Base-by-base conservation (phyloP, 2,113 vertebrate species). In the Mungos mungo region DNA sequence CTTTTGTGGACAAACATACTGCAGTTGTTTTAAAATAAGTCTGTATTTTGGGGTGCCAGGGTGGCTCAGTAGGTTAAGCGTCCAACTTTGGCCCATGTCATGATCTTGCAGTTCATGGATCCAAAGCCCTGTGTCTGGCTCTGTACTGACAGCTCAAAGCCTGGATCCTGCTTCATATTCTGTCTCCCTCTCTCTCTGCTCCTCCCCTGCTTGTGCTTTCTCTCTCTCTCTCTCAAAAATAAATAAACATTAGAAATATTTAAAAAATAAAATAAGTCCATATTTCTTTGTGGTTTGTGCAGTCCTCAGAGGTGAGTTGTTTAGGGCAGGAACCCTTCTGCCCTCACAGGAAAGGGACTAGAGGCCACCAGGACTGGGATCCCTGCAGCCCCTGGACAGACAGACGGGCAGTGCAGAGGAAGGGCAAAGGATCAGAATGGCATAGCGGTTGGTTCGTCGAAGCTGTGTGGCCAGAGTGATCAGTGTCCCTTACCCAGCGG, bases 1-100 rank as follows among this genome's bases (percentile, higher is more conserved):
- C 96, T 97, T 98, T 98, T 97, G 97, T 96, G 92, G 98, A 77
- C 27, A 65, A 97, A 96, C 95, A 96, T 95, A 98, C 98, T 98
- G 94, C 94, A 94, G 81, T 91, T 98, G 96, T 98, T 98, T 96
- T 84, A 98, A 97, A 98, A 92, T 91, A 97, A 98, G 84, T 97
- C 89, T 86, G 88, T 96, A 90, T 97, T 98, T 98, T 2, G 96
- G 38, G 38, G 69, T 23, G 7, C 23, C 38, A 41, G 35, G 38
- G 35, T 74, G 71, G 71, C 23, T 74, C 38, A 15, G 38, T 27
- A 23, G 38, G 38, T 25, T 74, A 41, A 74, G 5, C 12, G 1
- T 23, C 71, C 23, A 21, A 50, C 35, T 21, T 72, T 4, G 4
- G 21, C 35, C 38, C 71, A 72, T 35, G 35, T 72, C 71, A 25